phyloP scores from a whole-genome alignment of 2,113 vertebrate genomes.

The Nanorana parkeri region DNA sequence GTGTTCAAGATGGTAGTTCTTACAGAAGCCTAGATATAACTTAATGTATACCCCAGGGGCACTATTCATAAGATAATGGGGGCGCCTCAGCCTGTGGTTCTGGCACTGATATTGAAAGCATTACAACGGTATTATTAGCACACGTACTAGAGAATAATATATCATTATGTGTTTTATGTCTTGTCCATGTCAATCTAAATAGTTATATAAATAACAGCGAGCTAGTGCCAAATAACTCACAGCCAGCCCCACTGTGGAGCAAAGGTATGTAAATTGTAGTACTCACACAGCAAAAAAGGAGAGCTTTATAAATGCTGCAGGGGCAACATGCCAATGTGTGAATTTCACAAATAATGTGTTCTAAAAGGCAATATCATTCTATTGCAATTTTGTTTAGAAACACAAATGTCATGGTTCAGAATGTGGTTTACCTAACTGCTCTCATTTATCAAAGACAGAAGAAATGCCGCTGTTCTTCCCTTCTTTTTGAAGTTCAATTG shows the following conservation, averaged over 20 bases:
- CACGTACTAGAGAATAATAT: slow-evolving; percentile 22
- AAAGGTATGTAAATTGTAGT: slow-evolving; percentile 28
- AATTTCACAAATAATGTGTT: too few relatives aligned
- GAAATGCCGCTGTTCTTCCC: too few relatives aligned
- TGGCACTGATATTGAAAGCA: slow-evolving; percentile 23
- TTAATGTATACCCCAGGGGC: slow-evolving; percentile 46
- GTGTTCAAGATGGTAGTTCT: slow-evolving; percentile 62
- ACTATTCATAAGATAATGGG: slow-evolving; percentile 42
- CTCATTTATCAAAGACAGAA: too few relatives aligned
- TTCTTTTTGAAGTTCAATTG: too few relatives aligned
- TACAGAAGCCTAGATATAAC: slow-evolving; percentile 51
- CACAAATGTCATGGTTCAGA: too few relatives aligned
- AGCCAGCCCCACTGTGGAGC: neutral
- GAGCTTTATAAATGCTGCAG: slow-evolving; percentile 1
- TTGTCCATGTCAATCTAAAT: slow-evolving; percentile 23
- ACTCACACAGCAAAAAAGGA: neutral
- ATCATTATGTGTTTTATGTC: slow-evolving; percentile 42
- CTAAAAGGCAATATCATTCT: too few relatives aligned
- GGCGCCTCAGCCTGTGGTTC: slow-evolving; percentile 32
- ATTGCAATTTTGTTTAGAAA: too few relatives aligned
- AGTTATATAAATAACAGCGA: slow-evolving; percentile 14
- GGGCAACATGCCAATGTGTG: neutral
- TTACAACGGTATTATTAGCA: slow-evolving; percentile 22
- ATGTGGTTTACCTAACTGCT: too few relatives aligned
- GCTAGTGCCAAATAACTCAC: neutral